These are phyloP conservation scores for Crypturellus tataupa DNA, from an alignment of 2,797 vertebrate genomes.

Conservation along the genomic window DNA sequence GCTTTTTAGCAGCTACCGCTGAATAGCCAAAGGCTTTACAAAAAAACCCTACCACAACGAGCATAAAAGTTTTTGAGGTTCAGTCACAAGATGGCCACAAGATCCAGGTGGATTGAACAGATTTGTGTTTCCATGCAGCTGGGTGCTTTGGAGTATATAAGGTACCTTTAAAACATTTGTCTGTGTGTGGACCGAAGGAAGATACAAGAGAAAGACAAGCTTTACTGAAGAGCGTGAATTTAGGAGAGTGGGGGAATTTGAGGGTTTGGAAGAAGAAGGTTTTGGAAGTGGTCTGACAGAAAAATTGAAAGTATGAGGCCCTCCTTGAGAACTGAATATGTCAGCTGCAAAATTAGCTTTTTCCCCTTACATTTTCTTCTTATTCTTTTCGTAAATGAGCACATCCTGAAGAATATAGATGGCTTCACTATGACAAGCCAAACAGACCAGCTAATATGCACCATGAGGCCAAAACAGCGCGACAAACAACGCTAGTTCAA, in stretches of 20 bases:
- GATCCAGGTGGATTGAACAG: not conserved
- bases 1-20: not conserved
- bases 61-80: not conserved
- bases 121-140: not conserved
- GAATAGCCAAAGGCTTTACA: not conserved
- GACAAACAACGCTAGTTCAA: not conserved
- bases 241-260: not conserved
- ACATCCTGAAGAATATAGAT: not conserved
- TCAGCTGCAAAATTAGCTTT: not conserved
- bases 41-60: not conserved
- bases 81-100: not conserved
- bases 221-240: accelerated
- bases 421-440: not conserved
- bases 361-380: not conserved
- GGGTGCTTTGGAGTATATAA: not conserved
- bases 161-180: not conserved
- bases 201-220: not conserved
- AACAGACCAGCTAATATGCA: not conserved
- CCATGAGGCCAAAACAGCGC: not conserved
- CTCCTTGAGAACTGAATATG: not conserved
- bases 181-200: not conserved
- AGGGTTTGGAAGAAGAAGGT: not conserved
- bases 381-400: not conserved
- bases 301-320: not conserved
- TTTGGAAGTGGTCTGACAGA: not conserved